A percentile compares a stretch with the other conserved stretches of the same genome.
Evolutionary conservation across 2,888 invertebrate species (phyloP).

Genomic region (Romanomermis culicivorax): DNA sequence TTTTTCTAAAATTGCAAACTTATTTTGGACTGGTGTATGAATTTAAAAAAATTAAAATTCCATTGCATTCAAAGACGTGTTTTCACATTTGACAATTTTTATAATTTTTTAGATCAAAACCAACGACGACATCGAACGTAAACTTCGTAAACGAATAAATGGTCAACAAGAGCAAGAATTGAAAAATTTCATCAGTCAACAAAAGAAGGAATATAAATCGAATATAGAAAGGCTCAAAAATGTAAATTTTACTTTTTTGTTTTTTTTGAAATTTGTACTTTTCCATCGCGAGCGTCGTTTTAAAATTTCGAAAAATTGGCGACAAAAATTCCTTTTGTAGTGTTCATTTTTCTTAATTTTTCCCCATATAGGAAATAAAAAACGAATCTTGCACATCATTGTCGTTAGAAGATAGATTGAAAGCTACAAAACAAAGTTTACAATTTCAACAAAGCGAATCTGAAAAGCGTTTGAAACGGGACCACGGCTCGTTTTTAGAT

Average conservation of each 20-base stretch:
- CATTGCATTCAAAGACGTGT: no score
- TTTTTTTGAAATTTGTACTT: no score
- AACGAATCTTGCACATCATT: conserved; percentile 11
- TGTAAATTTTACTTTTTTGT: no score
- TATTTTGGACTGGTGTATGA: no score
- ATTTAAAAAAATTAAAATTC: no score
- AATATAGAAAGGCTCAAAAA: conserved; percentile 86
- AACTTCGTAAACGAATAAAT: conserved; percentile 70
- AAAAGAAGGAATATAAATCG: conserved; percentile 78
- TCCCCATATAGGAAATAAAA: conserved; percentile 14
- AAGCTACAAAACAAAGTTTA: conserved; percentile 31
- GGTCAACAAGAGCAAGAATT: conserved; percentile 70
- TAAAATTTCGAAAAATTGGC: no score
- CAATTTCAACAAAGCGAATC: conserved; percentile 74
- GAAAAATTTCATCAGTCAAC: conserved; percentile 69
- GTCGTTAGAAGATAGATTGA: conserved; percentile 10
- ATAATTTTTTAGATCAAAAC: conserved; percentile 48
- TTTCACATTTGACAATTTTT: no score
- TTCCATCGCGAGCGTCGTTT: no score
- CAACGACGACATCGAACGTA: conserved; percentile 69
- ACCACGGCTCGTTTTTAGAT: conserved; percentile 72
- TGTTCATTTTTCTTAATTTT: neutral
- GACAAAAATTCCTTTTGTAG: no score
- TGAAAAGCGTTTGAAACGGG: conserved; percentile 60
- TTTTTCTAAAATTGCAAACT: no score